Evolutionary conservation across 2,888 invertebrate genomes (phyloP).

Genomic region (Cheilosia impressa): DNA sequence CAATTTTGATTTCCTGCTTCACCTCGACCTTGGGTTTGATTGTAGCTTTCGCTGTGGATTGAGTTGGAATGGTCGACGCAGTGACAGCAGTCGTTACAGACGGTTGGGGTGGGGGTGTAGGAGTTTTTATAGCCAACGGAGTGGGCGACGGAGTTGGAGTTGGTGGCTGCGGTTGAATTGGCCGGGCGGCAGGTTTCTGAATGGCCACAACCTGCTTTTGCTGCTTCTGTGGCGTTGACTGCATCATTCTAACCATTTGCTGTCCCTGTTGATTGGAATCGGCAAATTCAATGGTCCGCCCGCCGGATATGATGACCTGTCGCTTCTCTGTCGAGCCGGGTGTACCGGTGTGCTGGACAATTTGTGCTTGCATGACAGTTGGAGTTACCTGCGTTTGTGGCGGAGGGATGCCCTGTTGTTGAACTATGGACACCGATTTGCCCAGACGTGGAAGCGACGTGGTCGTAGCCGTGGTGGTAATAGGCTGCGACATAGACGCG

Average conservation of each 20-base stretch:
- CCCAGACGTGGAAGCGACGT: constrained; percentile 77
- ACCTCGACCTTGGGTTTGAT: constrained; percentile 41
- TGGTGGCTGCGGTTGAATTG: constrained; percentile 72
- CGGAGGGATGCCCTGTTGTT: constrained; percentile 82
- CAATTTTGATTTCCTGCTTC: constrained; percentile 43
- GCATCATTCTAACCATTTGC: constrained; percentile 81
- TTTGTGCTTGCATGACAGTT: constrained; percentile 74
- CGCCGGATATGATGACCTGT: constrained; percentile 79
- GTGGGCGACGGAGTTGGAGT: constrained; percentile 34
- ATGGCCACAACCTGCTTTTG: constrained; percentile 78
- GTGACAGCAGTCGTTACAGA: constrained; percentile 35
- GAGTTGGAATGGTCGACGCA: constrained; percentile 38
- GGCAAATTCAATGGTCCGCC: constrained; percentile 78
- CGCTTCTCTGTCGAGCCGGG: constrained; percentile 81
- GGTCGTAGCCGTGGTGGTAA: constrained; percentile 75
- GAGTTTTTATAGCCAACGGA: constrained; percentile 41
- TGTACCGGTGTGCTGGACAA: constrained; percentile 82
- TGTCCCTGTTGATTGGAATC: constrained; percentile 80
- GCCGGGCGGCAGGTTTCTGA: constrained; percentile 76
- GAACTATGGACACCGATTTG: constrained; percentile 80
- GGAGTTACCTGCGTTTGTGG: constrained; percentile 86
- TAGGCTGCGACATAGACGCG: constrained; percentile 59
- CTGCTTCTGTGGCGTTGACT: constrained; percentile 77
- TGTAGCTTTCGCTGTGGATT: constrained; percentile 29
- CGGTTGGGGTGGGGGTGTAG: constrained; percentile 55